Percentiles rank a stretch among this genome's conserved stretches.
phyloP scores from a whole-genome alignment of 2,888 invertebrate species.

The Hydrotaea cyrtoneurina region DNA sequence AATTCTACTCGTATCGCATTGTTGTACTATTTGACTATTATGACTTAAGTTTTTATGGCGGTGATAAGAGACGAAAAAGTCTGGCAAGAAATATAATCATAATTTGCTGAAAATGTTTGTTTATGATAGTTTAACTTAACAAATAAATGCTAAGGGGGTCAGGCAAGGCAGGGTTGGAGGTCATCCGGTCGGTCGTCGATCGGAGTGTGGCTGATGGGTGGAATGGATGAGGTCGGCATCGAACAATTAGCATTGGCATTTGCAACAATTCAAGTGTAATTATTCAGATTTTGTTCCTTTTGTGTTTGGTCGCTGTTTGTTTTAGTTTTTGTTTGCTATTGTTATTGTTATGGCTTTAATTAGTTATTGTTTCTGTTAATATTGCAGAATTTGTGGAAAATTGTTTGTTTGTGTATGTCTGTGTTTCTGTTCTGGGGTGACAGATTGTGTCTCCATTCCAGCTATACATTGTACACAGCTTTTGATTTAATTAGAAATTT shows the following conservation, averaged over 20 bases:
- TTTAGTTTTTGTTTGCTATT: background rate
- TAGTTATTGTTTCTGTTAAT: constrained; percentile 45
- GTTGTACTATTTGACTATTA: background rate
- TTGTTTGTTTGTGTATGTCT: constrained; percentile 1
- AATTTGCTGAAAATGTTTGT: constrained; percentile 43
- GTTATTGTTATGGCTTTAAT: constrained; percentile 35
- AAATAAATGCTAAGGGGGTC: constrained; percentile 20
- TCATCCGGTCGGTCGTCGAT: background rate
- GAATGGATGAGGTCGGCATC: background rate
- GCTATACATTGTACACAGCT: constrained; percentile 7
- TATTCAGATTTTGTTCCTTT: constrained; percentile 30
- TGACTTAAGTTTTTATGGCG: constrained; percentile 14
- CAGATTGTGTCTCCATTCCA: background rate
- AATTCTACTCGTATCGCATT: background rate
- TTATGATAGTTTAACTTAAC: constrained; percentile 21
- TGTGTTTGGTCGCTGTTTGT: background rate
- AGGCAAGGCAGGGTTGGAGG: no score
- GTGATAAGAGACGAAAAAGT: background rate
- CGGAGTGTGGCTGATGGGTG: background rate
- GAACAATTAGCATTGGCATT: constrained; percentile 42
- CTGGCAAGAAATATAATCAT: constrained; percentile 13
- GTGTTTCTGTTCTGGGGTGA: background rate
- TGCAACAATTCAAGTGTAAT: constrained; percentile 46
- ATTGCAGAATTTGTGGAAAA: constrained; percentile 19
- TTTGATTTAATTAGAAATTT: constrained; percentile 43